phyloP scores from a whole-genome alignment of 2,113 vertebrate species.

The Hassar affinis region DNA sequence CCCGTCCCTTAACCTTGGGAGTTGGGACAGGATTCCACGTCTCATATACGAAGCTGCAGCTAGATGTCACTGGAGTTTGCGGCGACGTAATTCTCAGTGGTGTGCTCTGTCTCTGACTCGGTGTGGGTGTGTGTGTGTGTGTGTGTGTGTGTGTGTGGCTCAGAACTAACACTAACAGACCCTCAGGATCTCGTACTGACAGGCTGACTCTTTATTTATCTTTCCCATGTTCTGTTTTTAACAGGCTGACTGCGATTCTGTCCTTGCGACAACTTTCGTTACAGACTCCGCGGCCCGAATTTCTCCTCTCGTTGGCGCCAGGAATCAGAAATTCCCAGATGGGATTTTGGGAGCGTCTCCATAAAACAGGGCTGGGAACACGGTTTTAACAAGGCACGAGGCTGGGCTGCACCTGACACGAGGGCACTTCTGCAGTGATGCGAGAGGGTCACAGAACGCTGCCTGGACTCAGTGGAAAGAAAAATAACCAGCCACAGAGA shows the following conservation, averaged over 20 bases:
- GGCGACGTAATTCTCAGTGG: not conserved
- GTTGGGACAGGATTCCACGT: no score
- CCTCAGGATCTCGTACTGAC: no score
- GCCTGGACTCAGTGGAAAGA: slow-evolving; percentile 43
- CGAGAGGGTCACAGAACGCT: slow-evolving; percentile 6
- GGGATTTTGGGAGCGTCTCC: slow-evolving; percentile 27
- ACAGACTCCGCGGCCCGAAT: not conserved
- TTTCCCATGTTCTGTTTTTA: slow-evolving; percentile 28
- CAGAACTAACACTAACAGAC: not conserved
- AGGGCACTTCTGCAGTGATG: slow-evolving; percentile 1
- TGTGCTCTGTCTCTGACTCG: not conserved
- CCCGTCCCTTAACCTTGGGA: not conserved
- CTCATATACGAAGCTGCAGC: not conserved
- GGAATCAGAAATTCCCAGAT: not conserved
- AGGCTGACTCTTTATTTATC: slow-evolving; percentile 16
- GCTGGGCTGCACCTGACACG: slow-evolving; percentile 35
- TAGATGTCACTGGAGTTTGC: slow-evolving; percentile 3
- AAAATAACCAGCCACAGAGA: slow-evolving; percentile 35
- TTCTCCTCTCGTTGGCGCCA: not conserved
- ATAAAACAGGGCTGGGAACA: slow-evolving; percentile 24
- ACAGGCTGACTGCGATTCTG: not conserved
- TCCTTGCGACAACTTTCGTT: not conserved
- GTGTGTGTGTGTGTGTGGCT: slow-evolving; percentile 9
- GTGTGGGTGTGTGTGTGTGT: not conserved
- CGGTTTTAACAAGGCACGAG: slow-evolving; percentile 44